Evolutionary conservation across 2,888 invertebrate species (phyloP).

Genomic region (Leptinotarsa tumamoca): DNA sequence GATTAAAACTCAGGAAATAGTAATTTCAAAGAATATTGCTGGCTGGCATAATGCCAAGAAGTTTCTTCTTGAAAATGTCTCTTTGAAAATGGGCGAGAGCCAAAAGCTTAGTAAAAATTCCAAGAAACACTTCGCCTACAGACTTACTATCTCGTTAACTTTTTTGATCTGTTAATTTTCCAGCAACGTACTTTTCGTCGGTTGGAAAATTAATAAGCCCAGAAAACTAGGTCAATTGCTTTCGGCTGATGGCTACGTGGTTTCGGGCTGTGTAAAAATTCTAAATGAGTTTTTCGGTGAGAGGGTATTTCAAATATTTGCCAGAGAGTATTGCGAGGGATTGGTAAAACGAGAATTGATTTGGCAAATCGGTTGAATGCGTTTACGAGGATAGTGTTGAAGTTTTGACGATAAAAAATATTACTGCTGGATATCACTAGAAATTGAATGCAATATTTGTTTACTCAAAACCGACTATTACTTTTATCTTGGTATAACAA

Average conservation of each 20-base stretch:
- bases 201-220: background rate
- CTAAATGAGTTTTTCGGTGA: background rate
- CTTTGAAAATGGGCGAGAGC: no score
- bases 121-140: background rate
- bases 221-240: background rate
- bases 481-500: no score
- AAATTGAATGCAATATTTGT: no score
- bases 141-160: background rate
- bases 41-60: no score
- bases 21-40: no score
- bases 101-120: background rate
- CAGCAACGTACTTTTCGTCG: background rate
- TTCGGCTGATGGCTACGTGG: background rate
- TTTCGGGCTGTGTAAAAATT: background rate
- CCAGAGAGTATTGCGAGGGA: background rate
- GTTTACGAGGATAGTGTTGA: background rate
- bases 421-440: no score
- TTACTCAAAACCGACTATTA: no score
- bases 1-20: no score
- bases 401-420: background rate
- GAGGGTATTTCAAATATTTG: conserved; percentile 5
- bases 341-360: background rate
- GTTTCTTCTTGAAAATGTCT: no score
- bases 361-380: background rate
- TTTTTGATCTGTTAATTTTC: conserved; percentile 8